Conservation (phyloP, 2,797 vertebrate genomes). For the Sebastiscus albofasciatus region DNA sequence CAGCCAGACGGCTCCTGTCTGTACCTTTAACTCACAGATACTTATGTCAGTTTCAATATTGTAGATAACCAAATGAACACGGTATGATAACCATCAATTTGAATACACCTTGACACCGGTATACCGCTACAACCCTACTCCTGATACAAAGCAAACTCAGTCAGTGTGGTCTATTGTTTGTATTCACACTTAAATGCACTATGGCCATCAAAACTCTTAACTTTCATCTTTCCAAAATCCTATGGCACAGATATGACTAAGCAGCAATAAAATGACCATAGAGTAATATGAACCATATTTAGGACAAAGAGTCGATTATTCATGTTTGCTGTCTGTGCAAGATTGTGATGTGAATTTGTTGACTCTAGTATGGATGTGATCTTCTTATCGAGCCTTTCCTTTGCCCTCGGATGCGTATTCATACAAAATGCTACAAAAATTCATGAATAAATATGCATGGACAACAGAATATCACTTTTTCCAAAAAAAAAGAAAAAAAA, state of each 20-base stretch:
- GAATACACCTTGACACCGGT: too few relatives aligned
- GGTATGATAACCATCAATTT: too few relatives aligned
- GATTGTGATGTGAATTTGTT: background rate
- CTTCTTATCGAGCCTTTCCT: background rate
- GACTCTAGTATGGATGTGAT: background rate
- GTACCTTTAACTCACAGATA: background rate
- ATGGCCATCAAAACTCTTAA: background rate
- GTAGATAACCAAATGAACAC: too few relatives aligned
- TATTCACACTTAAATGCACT: background rate
- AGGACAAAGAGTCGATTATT: background rate
- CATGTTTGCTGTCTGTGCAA: slow-evolving; percentile 6
- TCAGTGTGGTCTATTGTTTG: background rate
- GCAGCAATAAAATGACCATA: background rate
- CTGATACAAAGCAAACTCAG: background rate
- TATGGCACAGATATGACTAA: background rate
- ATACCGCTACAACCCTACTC: too few relatives aligned
- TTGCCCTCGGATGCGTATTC: slow-evolving; percentile 1
- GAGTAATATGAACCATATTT: background rate
- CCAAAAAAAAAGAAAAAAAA: background rate
- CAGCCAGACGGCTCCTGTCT: background rate
- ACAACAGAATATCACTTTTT: background rate
- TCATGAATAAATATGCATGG: slow-evolving; percentile 6
- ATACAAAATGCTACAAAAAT: slow-evolving; percentile 26
- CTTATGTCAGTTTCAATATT: background rate
- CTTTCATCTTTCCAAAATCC: background rate